Conservation (phyloP, 2,888 invertebrate genomes). For the Drosophila austrosaltans region DNA sequence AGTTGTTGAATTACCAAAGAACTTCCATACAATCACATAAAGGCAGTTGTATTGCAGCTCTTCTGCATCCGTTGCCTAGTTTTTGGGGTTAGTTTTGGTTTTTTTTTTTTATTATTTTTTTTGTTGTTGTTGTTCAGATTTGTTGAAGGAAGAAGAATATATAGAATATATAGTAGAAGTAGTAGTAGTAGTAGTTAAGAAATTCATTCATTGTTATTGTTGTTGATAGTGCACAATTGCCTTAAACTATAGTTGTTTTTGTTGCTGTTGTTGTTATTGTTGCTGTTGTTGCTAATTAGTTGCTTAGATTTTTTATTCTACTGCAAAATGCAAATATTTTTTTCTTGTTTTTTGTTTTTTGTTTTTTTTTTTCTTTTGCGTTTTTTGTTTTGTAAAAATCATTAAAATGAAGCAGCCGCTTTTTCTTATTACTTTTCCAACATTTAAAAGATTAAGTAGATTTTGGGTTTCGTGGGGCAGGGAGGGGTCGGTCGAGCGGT, state of each 20-base stretch:
- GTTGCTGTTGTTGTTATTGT: conserved; percentile 8
- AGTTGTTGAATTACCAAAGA: conserved; percentile 86
- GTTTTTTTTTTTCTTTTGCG: conserved; percentile 14
- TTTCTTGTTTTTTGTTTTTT: conserved; percentile 20
- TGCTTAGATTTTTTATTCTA: conserved; percentile 23
- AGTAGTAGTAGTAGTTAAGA: conserved; percentile 28
- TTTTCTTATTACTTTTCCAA: conserved; percentile 26
- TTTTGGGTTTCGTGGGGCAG: not conserved
- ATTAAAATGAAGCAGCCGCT: conserved; percentile 39
- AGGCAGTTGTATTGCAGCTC: conserved; percentile 87
- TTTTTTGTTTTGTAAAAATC: conserved; percentile 38
- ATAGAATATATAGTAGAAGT: conserved; percentile 30
- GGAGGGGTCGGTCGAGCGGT: conserved; percentile 15
- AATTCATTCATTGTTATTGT: conserved; percentile 27
- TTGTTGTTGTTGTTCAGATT: conserved; percentile 4
- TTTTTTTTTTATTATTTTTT: conserved; percentile 25
- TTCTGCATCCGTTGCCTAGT: conserved; percentile 82
- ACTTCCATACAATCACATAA: conserved; percentile 88
- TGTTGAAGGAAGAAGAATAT: conserved; percentile 21
- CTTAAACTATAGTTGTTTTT: conserved; percentile 14
- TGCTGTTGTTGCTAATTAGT: conserved; percentile 24
- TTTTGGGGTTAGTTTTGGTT: conserved; percentile 45
- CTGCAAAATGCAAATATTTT: conserved; percentile 46
- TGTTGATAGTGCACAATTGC: conserved; percentile 23
- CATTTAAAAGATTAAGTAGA: conserved; percentile 18